phyloP scores from a whole-genome alignment of 2,797 vertebrate genomes.

The Halcyon smyrnensis region DNA sequence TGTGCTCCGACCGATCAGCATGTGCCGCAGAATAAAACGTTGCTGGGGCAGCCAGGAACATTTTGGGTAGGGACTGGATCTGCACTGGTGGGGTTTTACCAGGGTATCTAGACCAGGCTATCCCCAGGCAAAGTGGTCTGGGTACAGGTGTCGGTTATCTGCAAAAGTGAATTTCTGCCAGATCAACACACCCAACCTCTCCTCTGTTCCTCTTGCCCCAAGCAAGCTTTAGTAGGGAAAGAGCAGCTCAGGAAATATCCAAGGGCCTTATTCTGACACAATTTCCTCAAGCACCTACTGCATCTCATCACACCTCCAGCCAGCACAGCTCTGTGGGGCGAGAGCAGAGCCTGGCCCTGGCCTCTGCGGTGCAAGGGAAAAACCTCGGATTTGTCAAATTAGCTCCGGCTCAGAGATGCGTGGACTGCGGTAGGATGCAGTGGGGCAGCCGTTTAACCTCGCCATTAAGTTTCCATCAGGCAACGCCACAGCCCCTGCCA shows the following conservation, averaged over 20 bases:
- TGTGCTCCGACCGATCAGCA: not conserved
- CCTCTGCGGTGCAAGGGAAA: not conserved
- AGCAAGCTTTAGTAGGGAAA: not conserved
- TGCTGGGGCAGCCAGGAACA: not conserved
- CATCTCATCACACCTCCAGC: not conserved
- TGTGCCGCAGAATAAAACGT: not conserved
- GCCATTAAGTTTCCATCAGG: not conserved
- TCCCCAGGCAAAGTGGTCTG: not conserved
- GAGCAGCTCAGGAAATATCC: not conserved
- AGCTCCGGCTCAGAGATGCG: fast-evolving
- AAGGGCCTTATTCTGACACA: not conserved
- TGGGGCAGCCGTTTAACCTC: not conserved
- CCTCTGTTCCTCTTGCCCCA: not conserved
- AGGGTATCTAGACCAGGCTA: not conserved
- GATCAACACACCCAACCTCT: not conserved
- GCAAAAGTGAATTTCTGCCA: not conserved
- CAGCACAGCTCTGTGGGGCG: fast-evolving
- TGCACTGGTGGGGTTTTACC: not conserved
- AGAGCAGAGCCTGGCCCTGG: not conserved
- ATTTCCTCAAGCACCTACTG: not conserved
- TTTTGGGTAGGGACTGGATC: not conserved
- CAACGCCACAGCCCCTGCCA: not conserved
- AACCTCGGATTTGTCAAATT: not conserved
- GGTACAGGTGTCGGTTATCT: not conserved
- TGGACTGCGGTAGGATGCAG: fast-evolving